Evolutionary conservation across 2,113 vertebrate species (phyloP).

Genomic region (Oryctolagus cuniculus): mOryCun1.1 NC_091441.1:36432501-36433000

Average conservation of each 20-base stretch:
- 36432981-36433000: background rate
- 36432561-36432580: no score
- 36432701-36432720: no score
- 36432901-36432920: background rate
- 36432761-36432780: background rate
- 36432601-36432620: no score
- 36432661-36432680: no score
- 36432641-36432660: no score
- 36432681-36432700: no score
- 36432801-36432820: background rate
- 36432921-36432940: background rate
- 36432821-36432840: background rate
- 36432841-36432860: background rate
- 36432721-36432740: constrained; percentile 22
- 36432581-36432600: no score
- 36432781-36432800: background rate
- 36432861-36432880: background rate
- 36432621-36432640: no score
- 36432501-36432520: no score
- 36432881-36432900: constrained; percentile 13
- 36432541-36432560: no score
- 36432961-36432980: background rate
- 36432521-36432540: no score
- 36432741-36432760: background rate
- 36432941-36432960: background rate